These are phyloP conservation scores for Mactromeris polynyma DNA, from an alignment of 2,888 invertebrate genomes.

Conservation along the genomic window DNA sequence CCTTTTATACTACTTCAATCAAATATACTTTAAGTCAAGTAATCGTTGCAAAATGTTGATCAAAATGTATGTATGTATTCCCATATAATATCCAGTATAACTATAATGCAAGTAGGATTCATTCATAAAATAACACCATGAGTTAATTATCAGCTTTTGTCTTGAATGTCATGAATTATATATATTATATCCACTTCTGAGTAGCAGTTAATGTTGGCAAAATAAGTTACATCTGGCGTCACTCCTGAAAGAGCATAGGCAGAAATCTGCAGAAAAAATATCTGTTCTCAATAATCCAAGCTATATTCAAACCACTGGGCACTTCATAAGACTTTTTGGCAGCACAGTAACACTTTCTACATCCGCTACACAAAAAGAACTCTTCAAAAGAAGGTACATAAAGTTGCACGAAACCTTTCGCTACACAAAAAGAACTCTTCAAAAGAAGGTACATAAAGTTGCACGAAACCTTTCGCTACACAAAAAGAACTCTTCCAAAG, in stretches of 20 bases:
- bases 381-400: not conserved
- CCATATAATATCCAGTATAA: not conserved
- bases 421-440: slow-evolving; percentile 9
- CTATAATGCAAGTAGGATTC: not conserved
- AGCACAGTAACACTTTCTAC: not conserved
- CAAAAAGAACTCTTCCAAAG: not conserved
- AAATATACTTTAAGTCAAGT: not conserved
- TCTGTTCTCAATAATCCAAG: slow-evolving; percentile 9
- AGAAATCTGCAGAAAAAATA: slow-evolving; percentile 1
- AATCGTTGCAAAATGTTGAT: not conserved
- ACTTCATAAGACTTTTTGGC: not conserved
- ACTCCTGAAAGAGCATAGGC: not conserved
- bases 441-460: not conserved
- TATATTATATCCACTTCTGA: not conserved
- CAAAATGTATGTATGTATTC: not conserved
- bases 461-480: not conserved
- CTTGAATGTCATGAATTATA: slow-evolving; percentile 2
- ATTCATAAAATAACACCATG: not conserved
- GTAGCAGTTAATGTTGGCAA: not conserved
- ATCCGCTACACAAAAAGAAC: not conserved
- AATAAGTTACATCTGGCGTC: not conserved
- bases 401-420: not conserved
- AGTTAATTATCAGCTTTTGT: not conserved
- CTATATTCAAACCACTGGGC: not conserved
- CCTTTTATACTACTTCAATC: not conserved